Evolutionary conservation across 2,888 invertebrate genomes (phyloP).

Genomic region (Odontocerum albicorne): DNA sequence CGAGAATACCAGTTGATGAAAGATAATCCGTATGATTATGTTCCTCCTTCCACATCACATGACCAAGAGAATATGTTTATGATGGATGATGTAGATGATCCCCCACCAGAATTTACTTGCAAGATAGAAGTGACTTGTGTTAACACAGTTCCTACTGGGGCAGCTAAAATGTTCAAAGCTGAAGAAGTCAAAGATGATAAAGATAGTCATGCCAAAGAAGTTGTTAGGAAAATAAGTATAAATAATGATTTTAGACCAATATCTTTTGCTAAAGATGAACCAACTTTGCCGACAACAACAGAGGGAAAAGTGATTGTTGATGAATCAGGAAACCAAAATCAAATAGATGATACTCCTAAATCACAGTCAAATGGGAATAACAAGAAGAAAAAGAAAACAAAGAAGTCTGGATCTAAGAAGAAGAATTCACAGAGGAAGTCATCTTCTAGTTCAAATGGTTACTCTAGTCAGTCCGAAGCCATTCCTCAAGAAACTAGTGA

Average conservation of each 20-base stretch:
- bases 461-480: conserved; percentile 57
- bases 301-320: conserved; percentile 45
- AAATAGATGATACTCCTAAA: conserved; percentile 40
- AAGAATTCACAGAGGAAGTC: conserved; percentile 74
- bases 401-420: conserved; percentile 78
- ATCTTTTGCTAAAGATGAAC: conserved; percentile 27
- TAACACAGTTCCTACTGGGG: conserved; percentile 55
- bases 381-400: conserved; percentile 76
- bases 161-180: conserved; percentile 59
- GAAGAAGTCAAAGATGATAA: conserved; percentile 54
- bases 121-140: conserved; percentile 44
- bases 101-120: conserved; percentile 28
- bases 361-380: conserved; percentile 52
- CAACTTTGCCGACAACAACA: conserved; percentile 14
- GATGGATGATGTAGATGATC: conserved; percentile 66
- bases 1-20: conserved; percentile 44
- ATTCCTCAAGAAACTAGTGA: conserved; percentile 49
- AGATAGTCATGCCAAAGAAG: conserved; percentile 55
- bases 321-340: conserved; percentile 19
- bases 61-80: conserved; percentile 67
- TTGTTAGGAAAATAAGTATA: conserved; percentile 63
- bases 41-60: conserved; percentile 35
- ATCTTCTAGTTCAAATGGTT: conserved; percentile 51
- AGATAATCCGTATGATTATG: conserved; percentile 41
- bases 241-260: conserved; percentile 67